These are phyloP conservation scores for Drosophila obscura DNA, from an alignment of 1,140 invertebrate species.

Conservation along the genomic window DNA sequence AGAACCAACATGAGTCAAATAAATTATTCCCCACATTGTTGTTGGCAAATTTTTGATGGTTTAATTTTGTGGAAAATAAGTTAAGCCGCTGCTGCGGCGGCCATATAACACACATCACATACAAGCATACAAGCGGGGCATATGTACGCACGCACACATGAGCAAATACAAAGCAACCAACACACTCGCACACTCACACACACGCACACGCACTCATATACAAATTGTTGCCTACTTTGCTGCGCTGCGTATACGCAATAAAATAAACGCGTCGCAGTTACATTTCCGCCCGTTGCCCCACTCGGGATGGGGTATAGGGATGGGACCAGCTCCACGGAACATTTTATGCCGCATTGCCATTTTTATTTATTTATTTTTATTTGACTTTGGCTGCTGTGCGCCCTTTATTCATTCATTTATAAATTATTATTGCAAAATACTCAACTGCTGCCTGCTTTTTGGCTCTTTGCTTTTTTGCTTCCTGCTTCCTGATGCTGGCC, in stretches of 20 bases:
- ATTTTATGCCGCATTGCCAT: conserved; percentile 79
- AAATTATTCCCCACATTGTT: conserved; percentile 79
- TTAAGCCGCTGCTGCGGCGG: conserved; percentile 77
- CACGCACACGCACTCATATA: conserved; percentile 2
- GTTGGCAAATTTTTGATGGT: conserved; percentile 82
- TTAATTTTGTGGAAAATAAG: conserved; percentile 82
- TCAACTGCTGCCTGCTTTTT: too few relatives aligned
- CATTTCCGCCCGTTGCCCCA: conserved; percentile 59
- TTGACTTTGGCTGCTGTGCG: conserved; percentile 58
- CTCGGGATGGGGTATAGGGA: conserved; percentile 6
- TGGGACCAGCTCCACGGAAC: conserved; percentile 54
- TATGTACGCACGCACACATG: conserved; percentile 41
- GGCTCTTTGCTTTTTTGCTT: too few relatives aligned
- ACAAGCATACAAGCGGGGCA: conserved; percentile 24
- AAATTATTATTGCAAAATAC: conserved; percentile 75
- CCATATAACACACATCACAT: conserved; percentile 62
- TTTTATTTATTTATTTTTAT: conserved; percentile 76
- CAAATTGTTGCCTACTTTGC: conserved; percentile 70
- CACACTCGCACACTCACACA: conserved; percentile 24
- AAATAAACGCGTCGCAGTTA: conserved; percentile 78
- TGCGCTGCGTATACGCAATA: conserved; percentile 75
- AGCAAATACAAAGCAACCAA: conserved; percentile 36
- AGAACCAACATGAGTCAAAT: conserved; percentile 76
- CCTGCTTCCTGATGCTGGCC: not conserved
- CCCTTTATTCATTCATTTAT: conserved; percentile 82